Evolutionary conservation across 2,888 invertebrate genomes (phyloP), one percentile per base, ranked within the genome.

Genomic region (Agrochola circellaris): DNA sequence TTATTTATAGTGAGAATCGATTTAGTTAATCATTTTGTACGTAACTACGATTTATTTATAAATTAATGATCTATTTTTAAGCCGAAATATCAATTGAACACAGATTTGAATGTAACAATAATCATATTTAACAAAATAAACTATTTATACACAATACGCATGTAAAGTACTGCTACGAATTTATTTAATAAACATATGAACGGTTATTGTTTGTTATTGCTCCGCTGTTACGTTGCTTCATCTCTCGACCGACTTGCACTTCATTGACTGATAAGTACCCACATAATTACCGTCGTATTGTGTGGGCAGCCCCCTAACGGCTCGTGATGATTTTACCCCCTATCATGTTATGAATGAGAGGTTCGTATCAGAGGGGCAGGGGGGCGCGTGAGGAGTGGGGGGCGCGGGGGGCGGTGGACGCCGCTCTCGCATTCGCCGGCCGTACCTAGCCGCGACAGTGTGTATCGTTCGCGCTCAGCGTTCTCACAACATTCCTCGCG

Each of bases 301-400:
- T 87, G 87, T 88, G 90, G 91, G 89, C 91, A 90, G 89, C 91
- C 93, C 93, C 93, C 90, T 83, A 82, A 83, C 87, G 75, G 77
- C 83, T 75, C 62, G 84, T 91, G 91, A 89, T 90, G 92, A 91
- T 93, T 91, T 93, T 92, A 94, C 94, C 95, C 95, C 95, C 94
- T 93, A 92, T 93, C 92, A 89, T 88, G 91, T 93, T 94, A 95
- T 96, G 96, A 96, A 96, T 96, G 96, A 93, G 93, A 92, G 91
- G 90, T 89, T 88, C 85, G 86, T 90, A 90, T 86, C 87, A 82
- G 84, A 66, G 85, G 73, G 83, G 85, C 67, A n/a, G 86, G 84
- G 77, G 60, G 42, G 71, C 75, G 84, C 68, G 79, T 17, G 83
- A n/a, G 82, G 75, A 77, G 89, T 73, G 90, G 86, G 89, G 89